These are phyloP conservation scores for Sphaerodactylus townsendi DNA, from an alignment of 2,113 vertebrate species.

Conservation along the genomic window DNA sequence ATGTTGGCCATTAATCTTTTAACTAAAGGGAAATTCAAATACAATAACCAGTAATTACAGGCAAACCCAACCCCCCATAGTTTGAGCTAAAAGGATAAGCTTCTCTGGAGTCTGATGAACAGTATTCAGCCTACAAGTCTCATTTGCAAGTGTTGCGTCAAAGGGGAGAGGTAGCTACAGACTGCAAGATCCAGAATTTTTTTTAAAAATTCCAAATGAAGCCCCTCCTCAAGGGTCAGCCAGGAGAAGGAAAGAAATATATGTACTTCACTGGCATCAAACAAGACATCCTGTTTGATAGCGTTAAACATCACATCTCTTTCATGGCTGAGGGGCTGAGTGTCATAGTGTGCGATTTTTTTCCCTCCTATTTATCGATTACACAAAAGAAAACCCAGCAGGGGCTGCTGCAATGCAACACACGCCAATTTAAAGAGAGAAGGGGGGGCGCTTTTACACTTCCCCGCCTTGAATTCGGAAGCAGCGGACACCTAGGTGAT, in stretches of 20 bases:
- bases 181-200: conserved; percentile 13
- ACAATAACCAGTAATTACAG: conserved; percentile 43
- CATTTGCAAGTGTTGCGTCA: conserved; percentile 68
- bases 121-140: conserved; percentile 51
- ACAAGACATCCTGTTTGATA: background rate
- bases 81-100: conserved; percentile 50
- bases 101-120: conserved; percentile 55
- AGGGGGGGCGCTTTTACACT: background rate
- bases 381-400: conserved; percentile 52
- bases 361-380: conserved; percentile 64
- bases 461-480: background rate
- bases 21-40: conserved; percentile 71
- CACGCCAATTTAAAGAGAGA: conserved; percentile 21
- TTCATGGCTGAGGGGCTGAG: background rate
- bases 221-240: conserved; percentile 42
- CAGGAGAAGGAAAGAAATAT: conserved; percentile 21
- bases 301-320: background rate
- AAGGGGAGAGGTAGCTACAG: conserved; percentile 47
- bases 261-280: conserved; percentile 32
- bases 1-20: conserved; percentile 61
- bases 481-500: background rate
- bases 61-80: conserved; percentile 15
- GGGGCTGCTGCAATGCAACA: conserved; percentile 78
- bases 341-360: conserved; percentile 7
- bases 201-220: conserved; percentile 53